Evolutionary conservation across 23 tunicate genomes (phyloP), one percentile per base, ranked within the genome.

Genomic region (Ascidia mentula): DNA sequence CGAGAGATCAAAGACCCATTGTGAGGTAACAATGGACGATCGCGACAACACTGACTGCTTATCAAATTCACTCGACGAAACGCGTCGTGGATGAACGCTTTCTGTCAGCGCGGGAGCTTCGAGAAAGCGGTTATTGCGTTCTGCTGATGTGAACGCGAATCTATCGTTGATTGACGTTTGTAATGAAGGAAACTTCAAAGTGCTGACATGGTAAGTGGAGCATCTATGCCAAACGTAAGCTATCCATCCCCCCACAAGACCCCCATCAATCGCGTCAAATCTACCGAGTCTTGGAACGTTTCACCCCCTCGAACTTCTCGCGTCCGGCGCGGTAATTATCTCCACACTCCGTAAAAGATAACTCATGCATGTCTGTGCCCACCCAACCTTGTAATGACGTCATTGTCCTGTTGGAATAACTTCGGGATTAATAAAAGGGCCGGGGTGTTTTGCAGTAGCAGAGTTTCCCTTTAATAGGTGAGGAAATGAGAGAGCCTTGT

Each of bases 1-100:
- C 79, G 31, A 28, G 2, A 85, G 77, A 85, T 85, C 89, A 85
- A 85, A 85, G 89, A 18, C 78, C 82, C 59, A 77, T 85, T 78
- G 89, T 85, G 59, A 40, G 45, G 72, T 73, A 2, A 53, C 79
- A 82, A 73, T 30, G 76, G 77, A 5, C 32, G 74, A 31, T n/a
- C 77, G 40, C 40, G 40, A 38, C 40, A 36, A 37, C 40, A 26
- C 28, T 18, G 38, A 74, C 46, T 31, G 38, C 40, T 39, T 39
- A 28, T 36, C 40, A 74, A 37, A 37, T 74, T 74, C 37, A 36
- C 9, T 31, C 77, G 38, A 9, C 32, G 72, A 42, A 15, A 12
- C 65, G 65, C 13, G 65, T 28, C 65, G 65, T 9, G 22, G 65
- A 53, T 53, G 13, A 53, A 53, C 38, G 74, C 35, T 17, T n/a